These are phyloP conservation scores for Zeus faber DNA, from an alignment of 2,113 vertebrate species.

Conservation along the genomic window DNA sequence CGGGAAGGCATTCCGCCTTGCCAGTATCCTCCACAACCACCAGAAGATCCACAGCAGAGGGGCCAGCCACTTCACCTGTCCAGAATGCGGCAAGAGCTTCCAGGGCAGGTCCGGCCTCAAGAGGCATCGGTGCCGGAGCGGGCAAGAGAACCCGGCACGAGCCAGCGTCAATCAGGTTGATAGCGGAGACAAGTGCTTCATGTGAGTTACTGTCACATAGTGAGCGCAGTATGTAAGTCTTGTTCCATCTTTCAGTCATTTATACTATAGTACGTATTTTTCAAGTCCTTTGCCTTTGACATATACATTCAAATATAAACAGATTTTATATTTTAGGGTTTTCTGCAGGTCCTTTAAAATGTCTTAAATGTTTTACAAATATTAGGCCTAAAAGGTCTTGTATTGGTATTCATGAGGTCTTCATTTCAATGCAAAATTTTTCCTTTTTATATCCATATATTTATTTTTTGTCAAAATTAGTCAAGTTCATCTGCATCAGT, in stretches of 20 bases:
- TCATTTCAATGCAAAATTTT: too few relatives aligned
- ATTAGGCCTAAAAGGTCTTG: too few relatives aligned
- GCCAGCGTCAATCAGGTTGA: conserved; percentile 48
- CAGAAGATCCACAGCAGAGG: conserved; percentile 72
- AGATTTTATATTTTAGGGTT: too few relatives aligned
- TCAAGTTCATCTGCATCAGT: too few relatives aligned
- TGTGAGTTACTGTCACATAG: conserved; percentile 59
- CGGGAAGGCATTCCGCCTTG: conserved; percentile 78
- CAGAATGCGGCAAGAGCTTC: conserved; percentile 78
- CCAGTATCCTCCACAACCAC: conserved; percentile 79
- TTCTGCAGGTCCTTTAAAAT: too few relatives aligned
- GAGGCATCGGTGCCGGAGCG: conserved; percentile 70
- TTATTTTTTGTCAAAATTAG: too few relatives aligned
- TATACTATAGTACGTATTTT: too few relatives aligned
- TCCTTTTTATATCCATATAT: too few relatives aligned
- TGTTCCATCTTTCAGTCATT: background rate
- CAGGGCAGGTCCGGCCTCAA: conserved; percentile 68
- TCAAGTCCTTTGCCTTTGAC: too few relatives aligned
- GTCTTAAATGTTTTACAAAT: too few relatives aligned
- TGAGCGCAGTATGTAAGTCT: conserved; percentile 1
- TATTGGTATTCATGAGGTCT: too few relatives aligned
- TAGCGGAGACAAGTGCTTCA: conserved; percentile 71
- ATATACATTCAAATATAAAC: too few relatives aligned
- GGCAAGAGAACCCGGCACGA: conserved; percentile 33
- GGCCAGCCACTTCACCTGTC: conserved; percentile 73